A percentile compares a stretch with the other conserved stretches of the same genome.
Evolutionary conservation across 1,140 invertebrate species (phyloP).

Genomic region (Cyphomyrmex costatus): DNA sequence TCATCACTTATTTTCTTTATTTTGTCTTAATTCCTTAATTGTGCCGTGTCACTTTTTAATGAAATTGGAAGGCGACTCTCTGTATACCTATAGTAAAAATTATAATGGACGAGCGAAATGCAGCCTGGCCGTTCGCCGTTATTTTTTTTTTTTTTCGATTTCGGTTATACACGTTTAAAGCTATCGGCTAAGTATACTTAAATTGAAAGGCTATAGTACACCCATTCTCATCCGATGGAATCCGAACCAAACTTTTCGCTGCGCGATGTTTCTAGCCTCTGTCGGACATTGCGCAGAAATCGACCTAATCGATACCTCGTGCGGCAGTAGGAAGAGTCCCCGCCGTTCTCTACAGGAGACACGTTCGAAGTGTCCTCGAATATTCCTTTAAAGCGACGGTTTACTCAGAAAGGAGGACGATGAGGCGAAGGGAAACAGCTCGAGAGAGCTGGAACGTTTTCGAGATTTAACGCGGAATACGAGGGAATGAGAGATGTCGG

Average conservation of each 20-base stretch:
- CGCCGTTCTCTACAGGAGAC: constrained; percentile 20
- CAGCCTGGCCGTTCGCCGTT: not conserved
- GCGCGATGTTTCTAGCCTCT: constrained; percentile 57
- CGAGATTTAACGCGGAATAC: not conserved
- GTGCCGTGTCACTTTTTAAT: not conserved
- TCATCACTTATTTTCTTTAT: not conserved
- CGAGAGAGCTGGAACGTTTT: not conserved
- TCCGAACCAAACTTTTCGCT: constrained; percentile 44
- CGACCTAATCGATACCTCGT: constrained; percentile 61
- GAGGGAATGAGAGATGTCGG: not conserved
- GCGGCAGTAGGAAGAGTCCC: constrained; percentile 39
- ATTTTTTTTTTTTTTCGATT: not conserved
- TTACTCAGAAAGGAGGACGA: not conserved
- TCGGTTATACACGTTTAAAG: too few species aligned
- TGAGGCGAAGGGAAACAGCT: too few species aligned
- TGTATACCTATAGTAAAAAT: not conserved
- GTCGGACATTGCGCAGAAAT: constrained; percentile 64
- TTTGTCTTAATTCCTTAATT: not conserved
- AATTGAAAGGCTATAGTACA: constrained; percentile 13
- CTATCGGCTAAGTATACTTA: not conserved
- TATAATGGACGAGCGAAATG: not conserved
- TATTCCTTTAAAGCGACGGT: constrained; percentile 36
- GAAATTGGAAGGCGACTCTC: not conserved
- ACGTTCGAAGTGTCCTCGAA: constrained; percentile 34
- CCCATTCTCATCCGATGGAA: not conserved